These are phyloP conservation scores for Oncorhynchus gorbuscha DNA, from an alignment of 2,113 vertebrate species.

Conservation along the genomic window DNA sequence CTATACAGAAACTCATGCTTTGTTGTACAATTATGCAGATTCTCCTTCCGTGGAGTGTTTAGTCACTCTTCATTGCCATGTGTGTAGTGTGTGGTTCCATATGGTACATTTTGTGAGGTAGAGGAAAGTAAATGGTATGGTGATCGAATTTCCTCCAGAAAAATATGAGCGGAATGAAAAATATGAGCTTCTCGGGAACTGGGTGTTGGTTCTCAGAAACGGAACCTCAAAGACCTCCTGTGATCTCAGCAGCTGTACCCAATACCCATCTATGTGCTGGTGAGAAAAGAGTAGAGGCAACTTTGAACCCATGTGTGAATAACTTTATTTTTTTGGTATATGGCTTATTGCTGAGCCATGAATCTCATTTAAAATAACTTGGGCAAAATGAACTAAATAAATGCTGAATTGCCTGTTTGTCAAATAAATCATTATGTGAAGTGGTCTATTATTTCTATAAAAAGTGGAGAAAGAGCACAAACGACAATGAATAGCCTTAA, in stretches of 20 bases:
- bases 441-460: not conserved
- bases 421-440: not conserved
- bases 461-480: not conserved
- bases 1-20: conserved; percentile 50
- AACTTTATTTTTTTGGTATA: too few species aligned
- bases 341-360: not conserved
- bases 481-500: not conserved
- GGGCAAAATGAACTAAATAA: not conserved
- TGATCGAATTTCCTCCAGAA: not conserved
- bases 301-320: too few species aligned
- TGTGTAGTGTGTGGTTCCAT: conserved; percentile 29
- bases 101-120: not conserved
- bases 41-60: conserved; percentile 9
- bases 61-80: conserved; percentile 16
- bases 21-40: conserved; percentile 64
- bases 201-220: not conserved
- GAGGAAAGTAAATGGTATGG: not conserved
- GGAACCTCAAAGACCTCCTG: not conserved
- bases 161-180: not conserved
- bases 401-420: not conserved
- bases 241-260: too few species aligned
- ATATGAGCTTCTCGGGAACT: not conserved
- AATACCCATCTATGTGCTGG: not conserved
- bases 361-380: not conserved
- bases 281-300: not conserved